Base-by-base conservation (phyloP, 2,888 invertebrate species). In the Morpho helenor region DNA sequence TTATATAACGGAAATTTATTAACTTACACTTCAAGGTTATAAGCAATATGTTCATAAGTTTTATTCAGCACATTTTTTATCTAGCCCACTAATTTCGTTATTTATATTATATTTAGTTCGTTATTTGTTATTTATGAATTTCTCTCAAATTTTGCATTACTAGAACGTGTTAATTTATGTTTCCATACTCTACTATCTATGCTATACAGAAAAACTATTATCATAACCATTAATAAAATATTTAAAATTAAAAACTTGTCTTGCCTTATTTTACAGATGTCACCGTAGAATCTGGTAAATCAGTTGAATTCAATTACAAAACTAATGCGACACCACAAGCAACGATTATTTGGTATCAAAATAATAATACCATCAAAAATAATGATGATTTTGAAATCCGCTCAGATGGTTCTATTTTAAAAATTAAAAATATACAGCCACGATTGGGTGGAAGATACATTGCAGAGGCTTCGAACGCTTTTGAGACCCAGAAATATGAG, bases 241-340 rank as follows among this genome's bases (percentile, higher is more conserved):
- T 43, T 9, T 4, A 4, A 43, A 3, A 43, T 9, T 43, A n/a
- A 9, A 10, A 39, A 7, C 1, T 10, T 44, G 3, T 49, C 10
- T 22, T 7, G 39, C 3, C 49, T n/a, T 46, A 68, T 69, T 51
- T 60, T 31, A 31, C 3, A 76, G 74, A 70, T 57, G 68, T 59
- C 4, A 57, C 48, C n/a, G 66, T 82, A 31, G 62, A 72, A 54
- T 75, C 74, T 56, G 62, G 59, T 4, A 62, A 66, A n/a, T 58
- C 66, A 22, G 72, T 62, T 1, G 64, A 44, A 41, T 44, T 81
- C 8, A 44, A 57, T 8, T 80, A 80, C 45, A 68, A 70, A 56
- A 60, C 76, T 7, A 68, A 76, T 5, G 75, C 81, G 1, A 60
- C 52, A 22, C 81, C 81, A 42, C 70, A 74, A 9, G 72, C 70